These are phyloP conservation scores for Rhinophrynus dorsalis DNA, from an alignment of 2,797 vertebrate genomes.

Conservation along the genomic window DNA sequence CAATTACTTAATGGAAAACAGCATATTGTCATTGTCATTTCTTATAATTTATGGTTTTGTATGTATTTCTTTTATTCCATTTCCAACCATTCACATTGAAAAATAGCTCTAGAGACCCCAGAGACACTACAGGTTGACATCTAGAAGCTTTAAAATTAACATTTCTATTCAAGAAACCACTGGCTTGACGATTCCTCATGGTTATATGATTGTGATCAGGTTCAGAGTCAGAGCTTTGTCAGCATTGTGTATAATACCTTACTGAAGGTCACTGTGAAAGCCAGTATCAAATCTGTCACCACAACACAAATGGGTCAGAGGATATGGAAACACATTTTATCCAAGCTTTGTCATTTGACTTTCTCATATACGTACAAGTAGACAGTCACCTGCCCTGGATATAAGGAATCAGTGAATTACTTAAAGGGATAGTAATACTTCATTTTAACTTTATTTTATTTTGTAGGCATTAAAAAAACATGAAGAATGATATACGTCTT, in stretches of 20 bases:
- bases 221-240: not conserved
- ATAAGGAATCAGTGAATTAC: no score
- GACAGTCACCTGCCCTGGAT: no score
- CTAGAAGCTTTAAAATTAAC: not conserved
- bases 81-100: not conserved
- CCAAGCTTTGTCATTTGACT: not conserved
- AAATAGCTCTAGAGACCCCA: not conserved
- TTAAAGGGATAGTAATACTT: no score
- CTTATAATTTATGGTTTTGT: no score
- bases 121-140: not conserved
- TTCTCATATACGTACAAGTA: not conserved
- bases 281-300: not conserved
- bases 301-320: not conserved
- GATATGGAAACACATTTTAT: slow-evolving; percentile 8
- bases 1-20: no score
- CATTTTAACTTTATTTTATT: no score
- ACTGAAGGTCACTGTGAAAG: slow-evolving; percentile 2
- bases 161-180: not conserved
- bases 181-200: not conserved
- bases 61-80: not conserved
- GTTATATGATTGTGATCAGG: not conserved
- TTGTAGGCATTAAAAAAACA: no score
- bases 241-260: not conserved
- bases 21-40: no score
- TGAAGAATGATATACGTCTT: no score